phyloP scores from a whole-genome alignment of 1,140 invertebrate species.

The Macrobrachium nipponense region DNA sequence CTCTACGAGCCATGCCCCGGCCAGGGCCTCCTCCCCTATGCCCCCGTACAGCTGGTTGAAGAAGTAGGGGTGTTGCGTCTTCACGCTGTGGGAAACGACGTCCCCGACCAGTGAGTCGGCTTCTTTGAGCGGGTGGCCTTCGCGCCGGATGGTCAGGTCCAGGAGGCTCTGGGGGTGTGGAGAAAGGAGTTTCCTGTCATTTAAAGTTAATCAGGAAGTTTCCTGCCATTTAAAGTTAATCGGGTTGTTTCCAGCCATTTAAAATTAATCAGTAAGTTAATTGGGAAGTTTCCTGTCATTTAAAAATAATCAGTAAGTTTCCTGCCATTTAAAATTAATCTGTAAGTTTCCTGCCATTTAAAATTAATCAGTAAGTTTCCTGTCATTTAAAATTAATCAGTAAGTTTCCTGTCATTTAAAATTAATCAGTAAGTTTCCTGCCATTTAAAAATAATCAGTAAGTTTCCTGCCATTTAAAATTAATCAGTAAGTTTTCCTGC shows the following conservation, averaged over 20 bases:
- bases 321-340: background rate
- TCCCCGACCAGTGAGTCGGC: conserved; percentile 57
- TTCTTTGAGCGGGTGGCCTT: background rate
- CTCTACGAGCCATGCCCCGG: conserved; percentile 87
- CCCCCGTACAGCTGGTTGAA: conserved; percentile 81
- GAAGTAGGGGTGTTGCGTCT: conserved; percentile 79
- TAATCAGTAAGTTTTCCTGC: too few relatives aligned
- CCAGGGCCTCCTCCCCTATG: conserved; percentile 84
- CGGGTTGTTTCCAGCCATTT: background rate
- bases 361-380: too few relatives aligned
- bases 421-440: too few relatives aligned
- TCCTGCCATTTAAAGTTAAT: background rate
- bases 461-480: too few relatives aligned
- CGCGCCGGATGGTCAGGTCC: background rate
- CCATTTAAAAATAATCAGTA: too few relatives aligned
- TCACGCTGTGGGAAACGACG: conserved; percentile 78
- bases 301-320: too few relatives aligned
- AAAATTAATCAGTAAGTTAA: background rate
- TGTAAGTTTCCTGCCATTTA: too few relatives aligned
- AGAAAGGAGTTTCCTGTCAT: background rate
- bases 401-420: too few relatives aligned
- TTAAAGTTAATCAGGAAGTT: background rate
- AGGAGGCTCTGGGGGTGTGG: background rate
- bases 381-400: too few relatives aligned
- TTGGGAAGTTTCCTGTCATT: background rate